Evolutionary conservation across 1,140 invertebrate genomes (phyloP).

Genomic region (Drosophila quadrilineata): DNA sequence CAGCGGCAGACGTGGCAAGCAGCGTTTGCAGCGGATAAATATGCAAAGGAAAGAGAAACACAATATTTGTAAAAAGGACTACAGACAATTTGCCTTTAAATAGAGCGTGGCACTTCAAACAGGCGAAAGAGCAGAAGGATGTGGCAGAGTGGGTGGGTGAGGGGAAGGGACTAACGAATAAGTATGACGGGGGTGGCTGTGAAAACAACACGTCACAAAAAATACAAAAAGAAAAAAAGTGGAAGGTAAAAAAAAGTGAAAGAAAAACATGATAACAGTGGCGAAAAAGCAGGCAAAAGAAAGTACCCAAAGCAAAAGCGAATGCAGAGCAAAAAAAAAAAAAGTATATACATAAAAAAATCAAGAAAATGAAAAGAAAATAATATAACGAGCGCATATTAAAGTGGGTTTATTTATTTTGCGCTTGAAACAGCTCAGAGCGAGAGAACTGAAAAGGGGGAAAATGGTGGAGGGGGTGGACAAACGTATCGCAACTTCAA

Average conservation of each 20-base stretch:
- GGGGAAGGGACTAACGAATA: neutral
- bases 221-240: slow-evolving; percentile 40
- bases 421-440: slow-evolving; percentile 66
- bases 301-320: slow-evolving; percentile 8
- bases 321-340: slow-evolving; percentile 9
- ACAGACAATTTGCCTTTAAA: slow-evolving; percentile 80
- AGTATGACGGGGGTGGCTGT: neutral
- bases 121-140: slow-evolving; percentile 41
- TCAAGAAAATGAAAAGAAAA: slow-evolving; percentile 80
- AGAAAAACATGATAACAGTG: slow-evolving; percentile 33
- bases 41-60: slow-evolving; percentile 67
- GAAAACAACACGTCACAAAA: slow-evolving; percentile 64
- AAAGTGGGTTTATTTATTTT: slow-evolving; percentile 80
- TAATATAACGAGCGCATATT: slow-evolving; percentile 80
- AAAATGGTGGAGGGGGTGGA: too few species aligned
- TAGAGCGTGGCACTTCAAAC: slow-evolving; percentile 79
- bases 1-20: neutral
- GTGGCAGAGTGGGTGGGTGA: neutral
- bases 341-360: slow-evolving; percentile 38
- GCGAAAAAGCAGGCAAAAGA: neutral
- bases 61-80: slow-evolving; percentile 77
- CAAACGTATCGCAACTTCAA: too few species aligned
- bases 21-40: slow-evolving; percentile 47
- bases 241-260: slow-evolving; percentile 47
- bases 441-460: too few species aligned